Evolutionary conservation across 2,113 vertebrate species (phyloP).

Genomic region (Pterocles burchelli): DNA sequence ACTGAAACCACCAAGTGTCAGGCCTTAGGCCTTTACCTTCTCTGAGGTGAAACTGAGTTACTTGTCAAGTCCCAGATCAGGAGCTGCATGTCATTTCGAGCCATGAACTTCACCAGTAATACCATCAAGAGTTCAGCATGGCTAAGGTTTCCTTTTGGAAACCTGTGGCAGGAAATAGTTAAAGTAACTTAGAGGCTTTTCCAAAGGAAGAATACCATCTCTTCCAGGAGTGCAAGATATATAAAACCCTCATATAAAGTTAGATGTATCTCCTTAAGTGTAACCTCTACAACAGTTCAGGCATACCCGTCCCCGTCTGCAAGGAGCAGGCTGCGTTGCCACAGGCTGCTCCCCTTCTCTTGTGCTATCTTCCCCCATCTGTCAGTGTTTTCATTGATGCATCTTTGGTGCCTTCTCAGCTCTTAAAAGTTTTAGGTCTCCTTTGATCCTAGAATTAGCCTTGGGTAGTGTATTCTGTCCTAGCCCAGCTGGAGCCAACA

Average conservation of each 20-base stretch:
- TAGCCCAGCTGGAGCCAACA: background rate
- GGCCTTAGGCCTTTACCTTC: background rate
- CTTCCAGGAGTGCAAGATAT: background rate
- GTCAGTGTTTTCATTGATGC: background rate
- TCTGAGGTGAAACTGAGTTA: background rate
- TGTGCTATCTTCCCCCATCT: background rate
- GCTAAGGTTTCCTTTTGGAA: background rate
- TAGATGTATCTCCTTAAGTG: background rate
- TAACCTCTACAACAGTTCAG: background rate
- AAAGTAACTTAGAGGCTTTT: background rate
- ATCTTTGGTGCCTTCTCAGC: background rate
- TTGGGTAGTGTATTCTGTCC: background rate
- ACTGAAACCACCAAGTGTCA: background rate
- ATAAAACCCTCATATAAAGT: background rate
- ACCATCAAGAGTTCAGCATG: background rate
- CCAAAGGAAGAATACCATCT: background rate
- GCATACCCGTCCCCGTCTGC: background rate
- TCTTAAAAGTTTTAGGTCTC: background rate
- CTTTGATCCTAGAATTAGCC: background rate
- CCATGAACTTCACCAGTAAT: background rate
- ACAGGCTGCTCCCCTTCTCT: background rate
- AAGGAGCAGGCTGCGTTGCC: background rate
- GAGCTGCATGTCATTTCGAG: background rate
- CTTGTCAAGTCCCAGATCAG: background rate
- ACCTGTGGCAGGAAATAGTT: background rate